A percentile compares a stretch with the other conserved stretches of the same genome.
Conservation (phyloP, 2,113 vertebrate genomes). For the Nannospalax galili region DNA sequence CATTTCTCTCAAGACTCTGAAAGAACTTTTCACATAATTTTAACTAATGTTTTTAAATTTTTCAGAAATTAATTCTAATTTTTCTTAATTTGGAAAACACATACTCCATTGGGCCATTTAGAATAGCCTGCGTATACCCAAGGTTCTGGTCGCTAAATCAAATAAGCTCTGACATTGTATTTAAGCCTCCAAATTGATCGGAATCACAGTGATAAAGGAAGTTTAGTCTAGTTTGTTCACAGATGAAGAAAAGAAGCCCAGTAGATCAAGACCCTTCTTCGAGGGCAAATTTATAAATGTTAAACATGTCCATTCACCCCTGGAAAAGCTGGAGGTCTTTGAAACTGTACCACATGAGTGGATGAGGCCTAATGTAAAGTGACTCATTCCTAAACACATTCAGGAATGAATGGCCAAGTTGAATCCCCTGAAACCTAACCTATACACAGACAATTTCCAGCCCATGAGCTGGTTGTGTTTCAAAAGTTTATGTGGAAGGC, state of each 20-base stretch:
- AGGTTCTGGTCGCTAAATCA: slow-evolving; percentile 24
- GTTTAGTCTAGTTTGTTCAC: slow-evolving; percentile 42
- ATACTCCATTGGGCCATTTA: neutral
- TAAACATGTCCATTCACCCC: slow-evolving; percentile 31
- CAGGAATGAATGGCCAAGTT: slow-evolving; percentile 50
- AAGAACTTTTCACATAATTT: slow-evolving; percentile 21
- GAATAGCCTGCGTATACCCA: neutral
- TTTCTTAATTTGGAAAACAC: slow-evolving; percentile 46
- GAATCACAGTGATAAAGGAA: slow-evolving; percentile 49
- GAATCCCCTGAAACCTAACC: slow-evolving; percentile 69
- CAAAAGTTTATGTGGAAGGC: slow-evolving; percentile 71
- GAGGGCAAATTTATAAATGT: slow-evolving; percentile 41
- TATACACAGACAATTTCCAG: slow-evolving; percentile 61
- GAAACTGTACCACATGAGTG: neutral
- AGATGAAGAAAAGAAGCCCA: slow-evolving; percentile 52
- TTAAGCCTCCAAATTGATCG: neutral
- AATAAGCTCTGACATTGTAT: slow-evolving; percentile 20
- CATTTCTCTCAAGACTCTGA: neutral
- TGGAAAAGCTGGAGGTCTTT: slow-evolving; percentile 47
- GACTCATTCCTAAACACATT: slow-evolving; percentile 71
- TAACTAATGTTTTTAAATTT: slow-evolving; percentile 39
- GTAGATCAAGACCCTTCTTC: slow-evolving; percentile 24
- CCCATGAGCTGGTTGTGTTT: slow-evolving; percentile 63
- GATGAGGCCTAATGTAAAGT: slow-evolving; percentile 38
- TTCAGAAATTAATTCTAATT: slow-evolving; percentile 44